phyloP scores from a whole-genome alignment of 1,140 invertebrate species.

The Drosophila pandora region DNA sequence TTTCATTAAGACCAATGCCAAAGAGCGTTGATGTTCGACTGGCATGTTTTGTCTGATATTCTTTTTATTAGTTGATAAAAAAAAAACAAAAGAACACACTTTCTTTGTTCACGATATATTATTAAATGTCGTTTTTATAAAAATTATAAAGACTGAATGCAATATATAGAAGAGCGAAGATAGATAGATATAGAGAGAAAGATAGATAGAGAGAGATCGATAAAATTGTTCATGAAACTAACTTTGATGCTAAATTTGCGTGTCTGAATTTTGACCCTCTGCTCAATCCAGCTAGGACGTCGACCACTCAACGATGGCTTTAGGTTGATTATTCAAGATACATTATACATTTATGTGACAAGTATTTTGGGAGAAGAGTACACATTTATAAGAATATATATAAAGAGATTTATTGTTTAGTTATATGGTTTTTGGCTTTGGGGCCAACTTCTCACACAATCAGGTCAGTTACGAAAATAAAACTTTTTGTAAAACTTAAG shows the following conservation, averaged over 20 bases:
- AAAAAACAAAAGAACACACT: conserved; percentile 18
- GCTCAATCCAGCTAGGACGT: conserved; percentile 84
- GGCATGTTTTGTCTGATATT: conserved; percentile 34
- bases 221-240: conserved; percentile 83
- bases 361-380: conserved; percentile 55
- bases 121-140: conserved; percentile 15
- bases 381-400: conserved; percentile 51
- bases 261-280: conserved; percentile 84
- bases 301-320: conserved; percentile 84
- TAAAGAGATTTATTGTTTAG: conserved; percentile 22
- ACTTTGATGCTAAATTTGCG: conserved; percentile 84
- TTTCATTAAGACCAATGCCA: conserved; percentile 11
- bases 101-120: conserved; percentile 45
- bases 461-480: conserved; percentile 52
- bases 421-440: conserved; percentile 16
- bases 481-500: conserved; percentile 54
- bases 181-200: conserved; percentile 63
- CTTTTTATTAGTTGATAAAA: conserved; percentile 13
- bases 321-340: conserved; percentile 73
- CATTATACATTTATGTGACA: conserved; percentile 49
- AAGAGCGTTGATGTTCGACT: conserved; percentile 24
- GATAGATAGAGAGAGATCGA: conserved; percentile 67
- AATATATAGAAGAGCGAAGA: conserved; percentile 68
- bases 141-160: conserved; percentile 68
- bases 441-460: conserved; percentile 22